Evolutionary conservation across 2,113 vertebrate genomes (phyloP), one percentile per base, ranked within the genome.

Genomic region (Lepus timidus): DNA sequence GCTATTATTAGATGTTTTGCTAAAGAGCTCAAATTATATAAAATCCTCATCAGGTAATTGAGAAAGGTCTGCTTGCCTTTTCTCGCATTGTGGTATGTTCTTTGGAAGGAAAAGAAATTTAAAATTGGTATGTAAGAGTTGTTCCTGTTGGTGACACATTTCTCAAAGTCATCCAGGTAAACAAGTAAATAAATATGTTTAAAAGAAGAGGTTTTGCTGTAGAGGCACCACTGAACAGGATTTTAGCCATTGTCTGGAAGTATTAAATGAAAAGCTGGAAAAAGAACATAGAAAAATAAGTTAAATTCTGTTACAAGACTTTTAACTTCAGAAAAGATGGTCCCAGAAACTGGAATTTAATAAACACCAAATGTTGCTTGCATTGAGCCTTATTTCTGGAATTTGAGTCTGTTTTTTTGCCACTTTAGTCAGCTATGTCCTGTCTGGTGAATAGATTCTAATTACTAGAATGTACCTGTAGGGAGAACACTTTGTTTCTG

Each of bases 231-330:
- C 55, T 80, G 31, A 93, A 25, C 36, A 80, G 73, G 22, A n/a
- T 44, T 79, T 88, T 67, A 67, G 9, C 13, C 16, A 13, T 75
- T 96, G 19, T 33, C 44, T 92, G 9, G 20, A 82, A 90, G 27
- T 58, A 49, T 49, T 22, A 8, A 55, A 52, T 85, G n/a, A 78
- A 87, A 79, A 95, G 3, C 81, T 92, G 23, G 39, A 51, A 87
- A 58, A 88, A 95, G 9, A 31, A 61, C 78, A 16, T 78, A 88
- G 85, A 76, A 78, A 76, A 92, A 73, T 73, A 83, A 36, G 9
- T 93, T 8, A 0, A 67, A 52, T 96, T 94, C 88, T 82, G 0
- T 92, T 85, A 83, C 19, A 95, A 95, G 95, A 95, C 65, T 87
- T 76, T 95, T 93, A 58, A 73, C 58, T 64, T 91, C 51, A 95